These are phyloP conservation scores for Sarcophilus harrisii DNA, from an alignment of 2,797 vertebrate genomes.

Conservation along the genomic window DNA sequence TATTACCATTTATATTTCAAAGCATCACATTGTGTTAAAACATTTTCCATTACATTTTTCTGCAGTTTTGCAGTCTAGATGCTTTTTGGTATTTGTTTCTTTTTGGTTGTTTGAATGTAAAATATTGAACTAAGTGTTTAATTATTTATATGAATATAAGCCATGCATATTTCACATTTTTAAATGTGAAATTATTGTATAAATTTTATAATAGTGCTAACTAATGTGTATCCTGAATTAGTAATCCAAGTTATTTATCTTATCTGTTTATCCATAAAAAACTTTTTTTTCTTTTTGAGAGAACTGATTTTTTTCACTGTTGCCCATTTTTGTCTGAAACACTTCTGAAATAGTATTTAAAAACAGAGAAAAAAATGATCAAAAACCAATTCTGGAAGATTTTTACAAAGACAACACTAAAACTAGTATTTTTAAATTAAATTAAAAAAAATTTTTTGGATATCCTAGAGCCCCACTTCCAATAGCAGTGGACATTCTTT, in stretches of 20 bases:
- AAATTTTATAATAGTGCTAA: conserved; percentile 41
- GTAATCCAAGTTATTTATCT: not conserved
- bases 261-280: not conserved
- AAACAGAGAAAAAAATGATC: not conserved
- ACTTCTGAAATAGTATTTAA: not conserved
- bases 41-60: not conserved
- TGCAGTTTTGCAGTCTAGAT: conserved; percentile 10
- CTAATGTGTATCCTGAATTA: conserved; percentile 45
- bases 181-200: conserved; percentile 38
- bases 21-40: conserved; percentile 20
- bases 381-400: not conserved
- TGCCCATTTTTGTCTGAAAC: not conserved
- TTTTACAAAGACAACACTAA: conserved; percentile 38
- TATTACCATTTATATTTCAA: conserved; percentile 49
- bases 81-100: not conserved
- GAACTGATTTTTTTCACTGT: conserved; percentile 27
- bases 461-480: not conserved
- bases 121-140: conserved; percentile 14
- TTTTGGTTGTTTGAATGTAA: conserved; percentile 33
- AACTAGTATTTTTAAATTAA: not conserved
- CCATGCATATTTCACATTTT: conserved; percentile 48
- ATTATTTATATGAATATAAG: conserved; percentile 39
- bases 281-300: not conserved
- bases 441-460: not conserved
- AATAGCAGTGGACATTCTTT: not conserved